These are phyloP conservation scores for Glaucopsyche alexis DNA, from an alignment of 2,888 invertebrate species.

Conservation along the genomic window DNA sequence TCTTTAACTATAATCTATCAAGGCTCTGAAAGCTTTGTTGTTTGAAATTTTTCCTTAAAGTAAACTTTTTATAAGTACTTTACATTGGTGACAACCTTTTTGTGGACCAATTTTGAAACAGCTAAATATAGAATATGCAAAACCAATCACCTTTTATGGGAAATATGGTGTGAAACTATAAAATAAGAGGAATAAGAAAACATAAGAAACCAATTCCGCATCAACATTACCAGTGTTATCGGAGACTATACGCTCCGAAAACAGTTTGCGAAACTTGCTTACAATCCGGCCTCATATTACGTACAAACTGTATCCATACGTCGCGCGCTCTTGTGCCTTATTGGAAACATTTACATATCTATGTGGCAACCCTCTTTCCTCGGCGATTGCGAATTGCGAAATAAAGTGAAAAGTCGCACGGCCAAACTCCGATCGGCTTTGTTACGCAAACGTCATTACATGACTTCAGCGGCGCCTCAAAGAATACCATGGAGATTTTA, in stretches of 20 bases:
- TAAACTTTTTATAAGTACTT: background rate
- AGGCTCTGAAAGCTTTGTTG: background rate
- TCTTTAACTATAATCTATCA: background rate
- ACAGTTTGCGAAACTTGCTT: conserved; percentile 33
- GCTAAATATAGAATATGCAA: background rate
- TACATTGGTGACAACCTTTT: background rate
- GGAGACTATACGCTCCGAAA: conserved; percentile 28
- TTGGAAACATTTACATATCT: conserved; percentile 74
- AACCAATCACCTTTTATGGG: background rate
- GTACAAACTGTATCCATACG: conserved; percentile 38
- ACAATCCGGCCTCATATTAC: conserved; percentile 32
- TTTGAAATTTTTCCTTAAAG: background rate
- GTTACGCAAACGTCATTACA: conserved; percentile 27
- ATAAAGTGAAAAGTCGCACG: conserved; percentile 34
- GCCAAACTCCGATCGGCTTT: conserved; percentile 31
- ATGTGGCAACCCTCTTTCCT: conserved; percentile 50
- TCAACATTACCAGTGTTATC: conserved; percentile 28
- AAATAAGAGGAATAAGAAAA: conserved; percentile 23
- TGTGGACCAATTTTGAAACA: background rate
- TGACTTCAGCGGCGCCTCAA: conserved; percentile 15
- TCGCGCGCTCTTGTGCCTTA: conserved; percentile 49
- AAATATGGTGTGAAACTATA: background rate
- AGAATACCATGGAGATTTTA: conserved; percentile 9
- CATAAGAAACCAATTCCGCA: conserved; percentile 25
- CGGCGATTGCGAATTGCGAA: conserved; percentile 30